Base-by-base conservation (phyloP, 2,888 invertebrate species). In the Meloe dianella region DNA sequence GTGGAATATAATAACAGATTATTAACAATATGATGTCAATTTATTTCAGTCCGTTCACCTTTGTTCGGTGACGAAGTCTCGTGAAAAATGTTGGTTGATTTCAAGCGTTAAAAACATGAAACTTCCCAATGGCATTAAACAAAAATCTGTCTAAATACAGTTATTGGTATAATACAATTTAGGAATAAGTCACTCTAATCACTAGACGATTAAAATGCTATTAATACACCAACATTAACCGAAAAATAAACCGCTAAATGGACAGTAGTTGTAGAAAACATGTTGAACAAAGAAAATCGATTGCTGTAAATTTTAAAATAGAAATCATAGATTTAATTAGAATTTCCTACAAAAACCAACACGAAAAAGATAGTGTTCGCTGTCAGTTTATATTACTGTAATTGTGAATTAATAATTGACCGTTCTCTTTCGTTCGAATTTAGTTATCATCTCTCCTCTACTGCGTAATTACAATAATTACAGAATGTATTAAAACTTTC, bases 401-500 rank as follows among this genome's bases (percentile, higher is more conserved):
- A 47, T 47, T 47, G 47, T 47, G 47, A 10, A 47, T 47, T 47
- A 47, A 47, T 47, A 47, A 47, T 47, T 22, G 20, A 20, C 20
- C 20, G 47, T 47, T 47, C 47, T 47, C 47, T 47, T 47, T 47
- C 47, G 20, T 47, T 47, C 20, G 47, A 47, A 47, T 47, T 47
- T 20, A 20, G 20, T 47, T 22, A 47, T 47, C 47, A 47, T 47
- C 47, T 47, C 47, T 17, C n/a, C n/a, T 41, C 17, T 9, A 47
- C 17, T 12, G 20, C 9, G 8, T 20, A 47, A 47, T 47, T 7
- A 47, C 20, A 9, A 20, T 47, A 47, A 47, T 47, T 47, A 47
- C 47, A 10, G 47, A 10, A 41, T 41, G 5, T 41, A 10, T 41
- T 41, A 41, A 47, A 20, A 47, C 47, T 47, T 47, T 47, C 47